Conservation (phyloP, 2,888 invertebrate genomes). For the Leptinotarsa tumamoca region DNA sequence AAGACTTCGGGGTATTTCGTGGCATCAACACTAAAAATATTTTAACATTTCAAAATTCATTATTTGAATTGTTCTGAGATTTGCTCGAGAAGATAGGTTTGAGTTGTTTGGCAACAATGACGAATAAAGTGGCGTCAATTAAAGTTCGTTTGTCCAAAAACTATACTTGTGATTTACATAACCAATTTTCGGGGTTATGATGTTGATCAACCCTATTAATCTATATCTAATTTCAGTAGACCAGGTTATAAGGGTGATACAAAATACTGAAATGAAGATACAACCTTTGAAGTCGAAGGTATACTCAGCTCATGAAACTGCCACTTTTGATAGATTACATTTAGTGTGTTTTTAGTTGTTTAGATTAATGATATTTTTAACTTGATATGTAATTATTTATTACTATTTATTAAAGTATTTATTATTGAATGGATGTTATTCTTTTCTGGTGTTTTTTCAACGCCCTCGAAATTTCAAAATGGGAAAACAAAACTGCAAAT, state of each 20-base stretch:
- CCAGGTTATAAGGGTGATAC: too few relatives aligned
- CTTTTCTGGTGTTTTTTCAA: background rate
- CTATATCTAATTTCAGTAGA: too few relatives aligned
- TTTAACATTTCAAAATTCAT: too few relatives aligned
- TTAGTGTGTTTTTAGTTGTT: background rate
- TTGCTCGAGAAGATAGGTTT: background rate
- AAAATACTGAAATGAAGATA: background rate
- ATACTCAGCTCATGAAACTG: background rate
- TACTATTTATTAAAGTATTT: slow-evolving; percentile 16
- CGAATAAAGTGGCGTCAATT: background rate
- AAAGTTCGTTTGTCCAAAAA: too few relatives aligned
- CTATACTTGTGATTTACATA: too few relatives aligned
- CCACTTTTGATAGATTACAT: background rate
- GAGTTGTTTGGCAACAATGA: background rate
- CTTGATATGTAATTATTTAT: slow-evolving; percentile 4
- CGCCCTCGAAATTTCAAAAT: background rate
- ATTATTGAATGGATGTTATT: background rate
- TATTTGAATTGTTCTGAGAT: background rate
- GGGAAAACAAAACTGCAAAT: too few relatives aligned
- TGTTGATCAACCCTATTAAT: too few relatives aligned
- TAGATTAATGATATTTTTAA: background rate
- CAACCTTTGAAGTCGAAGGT: background rate
- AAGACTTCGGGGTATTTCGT: background rate
- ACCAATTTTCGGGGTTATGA: too few relatives aligned
- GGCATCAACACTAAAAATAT: background rate